Evolutionary conservation across 2,888 invertebrate genomes (phyloP).

Genomic region (Apamea anceps): DNA sequence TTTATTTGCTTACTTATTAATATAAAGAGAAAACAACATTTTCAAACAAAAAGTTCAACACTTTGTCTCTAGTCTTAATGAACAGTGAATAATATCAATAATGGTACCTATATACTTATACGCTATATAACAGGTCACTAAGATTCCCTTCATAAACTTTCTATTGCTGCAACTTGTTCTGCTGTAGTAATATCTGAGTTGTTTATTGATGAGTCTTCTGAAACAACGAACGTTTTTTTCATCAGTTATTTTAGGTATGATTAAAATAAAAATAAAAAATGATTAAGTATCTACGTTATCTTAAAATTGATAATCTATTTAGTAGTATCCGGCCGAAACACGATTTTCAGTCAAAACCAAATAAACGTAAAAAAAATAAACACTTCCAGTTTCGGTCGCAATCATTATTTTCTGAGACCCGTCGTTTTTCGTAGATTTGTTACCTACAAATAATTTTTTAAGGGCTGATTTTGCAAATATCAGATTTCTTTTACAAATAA

Average conservation of each 20-base stretch:
- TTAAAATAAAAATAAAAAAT: background rate
- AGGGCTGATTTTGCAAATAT: no score
- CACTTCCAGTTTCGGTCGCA: no score
- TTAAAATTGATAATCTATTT: background rate
- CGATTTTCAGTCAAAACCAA: no score
- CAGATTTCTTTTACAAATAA: no score
- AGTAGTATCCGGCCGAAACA: background rate
- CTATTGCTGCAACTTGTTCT: conserved; percentile 60
- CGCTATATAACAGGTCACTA: conserved; percentile 7
- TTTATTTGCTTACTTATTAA: conserved; percentile 4
- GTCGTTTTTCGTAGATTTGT: no score
- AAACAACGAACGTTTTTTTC: conserved; percentile 25
- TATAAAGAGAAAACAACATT: background rate
- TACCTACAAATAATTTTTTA: no score
- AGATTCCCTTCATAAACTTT: conserved; percentile 60
- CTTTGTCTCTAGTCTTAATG: background rate
- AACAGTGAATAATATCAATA: conserved; percentile 23
- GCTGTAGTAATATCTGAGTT: conserved; percentile 57
- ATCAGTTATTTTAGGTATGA: background rate
- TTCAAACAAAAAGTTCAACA: background rate
- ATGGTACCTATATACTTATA: background rate
- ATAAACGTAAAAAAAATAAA: no score
- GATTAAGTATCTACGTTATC: background rate
- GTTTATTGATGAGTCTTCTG: conserved; percentile 75
- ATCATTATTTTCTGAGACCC: no score